Base-by-base conservation (phyloP, 2,113 vertebrate genomes). In the Eulacestoma nigropectus region DNA sequence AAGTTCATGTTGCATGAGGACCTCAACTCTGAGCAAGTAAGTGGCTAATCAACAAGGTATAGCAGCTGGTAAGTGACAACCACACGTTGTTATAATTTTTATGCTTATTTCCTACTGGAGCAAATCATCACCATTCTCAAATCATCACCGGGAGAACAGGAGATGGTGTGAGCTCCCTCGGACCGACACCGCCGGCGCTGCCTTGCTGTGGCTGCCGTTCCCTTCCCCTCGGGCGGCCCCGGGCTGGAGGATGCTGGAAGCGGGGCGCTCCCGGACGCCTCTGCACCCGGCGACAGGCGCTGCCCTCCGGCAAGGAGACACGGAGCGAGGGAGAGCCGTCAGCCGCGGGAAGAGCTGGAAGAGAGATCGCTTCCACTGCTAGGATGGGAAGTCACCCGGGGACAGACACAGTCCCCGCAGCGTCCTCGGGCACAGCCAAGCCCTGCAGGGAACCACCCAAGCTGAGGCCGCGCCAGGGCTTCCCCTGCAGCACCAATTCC, bases 271-370 rank as follows among this genome's bases (percentile, higher is more conserved):
- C 50, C 3, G 3, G 26, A 2, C 0, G 3, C 63, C 57, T 47
- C 50, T 6, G 55, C 4, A 9, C 13, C 46, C 4, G 2, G 16
- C 57, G 37, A 42, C 0, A 4, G 47, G 16, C 3, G 4, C 39
- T 60, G 90, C 37, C 16, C 72, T 50, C 35, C 6, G 6, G 50
- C 49, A 19, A 59, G 37, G 57, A 13, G 30, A 4, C 47, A 12
- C 23, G 41, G n/a, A 14, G 32, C 11, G 49, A 22, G n/a, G 41
- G 30, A 76, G 41, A 27, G 50, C 44, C 7, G 46, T 18, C 42
- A 27, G 14, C 57, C 17, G 18, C 4, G 4, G 35, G n/a, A n/a
- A 47, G 11, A 20, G 35, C 80, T 21, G 65, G 22, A 35, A 59
- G 23, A 59, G 57, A 59, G 57, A 35, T 59, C n/a, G 16, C 56